A percentile compares a stretch with the other conserved stretches of the same genome.
These are phyloP conservation scores for Taurulus bubalis DNA, from an alignment of 2,113 vertebrate species.

Conservation along the genomic window DNA sequence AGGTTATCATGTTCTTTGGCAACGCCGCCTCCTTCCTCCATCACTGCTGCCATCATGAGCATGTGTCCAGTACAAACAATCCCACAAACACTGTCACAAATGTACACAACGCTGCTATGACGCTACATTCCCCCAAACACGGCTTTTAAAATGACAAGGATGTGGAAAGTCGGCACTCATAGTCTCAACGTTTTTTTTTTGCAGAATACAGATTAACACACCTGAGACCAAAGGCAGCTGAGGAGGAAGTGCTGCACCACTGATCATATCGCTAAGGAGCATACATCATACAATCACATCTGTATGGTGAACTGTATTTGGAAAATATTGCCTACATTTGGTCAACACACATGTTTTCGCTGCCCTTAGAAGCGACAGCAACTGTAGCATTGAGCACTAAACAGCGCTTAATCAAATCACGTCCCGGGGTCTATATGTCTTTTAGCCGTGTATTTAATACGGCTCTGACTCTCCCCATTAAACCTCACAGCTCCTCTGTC, in stretches of 20 bases:
- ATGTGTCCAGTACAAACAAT: conserved; percentile 72
- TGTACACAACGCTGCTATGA: conserved; percentile 3
- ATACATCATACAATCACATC: not conserved
- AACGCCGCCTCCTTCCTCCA: not conserved
- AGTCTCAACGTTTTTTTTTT: conserved; percentile 30
- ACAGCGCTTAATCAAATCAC: conserved; percentile 74
- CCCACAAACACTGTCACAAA: conserved; percentile 61
- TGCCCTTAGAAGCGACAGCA: conserved; percentile 34
- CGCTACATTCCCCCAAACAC: not conserved
- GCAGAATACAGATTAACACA: conserved; percentile 54
- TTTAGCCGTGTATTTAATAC: conserved; percentile 71
- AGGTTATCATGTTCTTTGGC: conserved; percentile 20
- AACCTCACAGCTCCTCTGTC: conserved; percentile 72
- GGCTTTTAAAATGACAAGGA: conserved; percentile 7
- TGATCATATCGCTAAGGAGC: not conserved
- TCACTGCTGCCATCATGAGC: conserved; percentile 20
- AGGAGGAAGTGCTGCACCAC: conserved; percentile 2
- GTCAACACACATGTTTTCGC: conserved; percentile 26
- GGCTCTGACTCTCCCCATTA: conserved; percentile 69
- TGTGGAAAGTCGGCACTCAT: conserved; percentile 21
- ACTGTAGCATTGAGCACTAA: conserved; percentile 52
- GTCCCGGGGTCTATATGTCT: conserved; percentile 70
- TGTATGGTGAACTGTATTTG: not conserved
- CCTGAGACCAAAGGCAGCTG: conserved; percentile 14
- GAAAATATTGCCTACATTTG: conserved; percentile 31